A percentile compares a stretch with the other conserved stretches of the same genome.
These are phyloP conservation scores for Brachionus plicatilis DNA, from an alignment of 1,140 invertebrate genomes.

Conservation along the genomic window DNA sequence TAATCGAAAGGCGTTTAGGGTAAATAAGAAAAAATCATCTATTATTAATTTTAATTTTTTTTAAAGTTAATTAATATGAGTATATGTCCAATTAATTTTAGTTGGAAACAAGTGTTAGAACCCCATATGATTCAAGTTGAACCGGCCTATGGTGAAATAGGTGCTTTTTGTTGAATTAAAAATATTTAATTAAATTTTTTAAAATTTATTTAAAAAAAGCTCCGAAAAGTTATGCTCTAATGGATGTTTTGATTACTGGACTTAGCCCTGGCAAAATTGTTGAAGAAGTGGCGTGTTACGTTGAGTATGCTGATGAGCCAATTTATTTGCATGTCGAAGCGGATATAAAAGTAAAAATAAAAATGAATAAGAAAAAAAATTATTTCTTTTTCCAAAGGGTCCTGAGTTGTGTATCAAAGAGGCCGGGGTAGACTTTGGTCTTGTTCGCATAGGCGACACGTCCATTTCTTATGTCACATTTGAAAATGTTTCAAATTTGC, in stretches of 20 bases:
- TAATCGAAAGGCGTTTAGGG: slow-evolving; percentile 50
- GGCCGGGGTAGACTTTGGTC: slow-evolving; percentile 50
- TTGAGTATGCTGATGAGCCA: slow-evolving; percentile 51
- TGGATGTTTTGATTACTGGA: slow-evolving; percentile 52
- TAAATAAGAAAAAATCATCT: slow-evolving; percentile 43
- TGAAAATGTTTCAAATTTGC: slow-evolving; percentile 45
- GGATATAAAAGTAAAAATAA: slow-evolving; percentile 49
- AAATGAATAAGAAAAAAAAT: background rate
- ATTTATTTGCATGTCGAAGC: slow-evolving; percentile 50
- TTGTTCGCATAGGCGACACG: slow-evolving; percentile 47
- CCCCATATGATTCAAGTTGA: slow-evolving; percentile 51
- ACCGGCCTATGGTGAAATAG: slow-evolving; percentile 54
- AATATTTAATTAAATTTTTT: slow-evolving; percentile 41
- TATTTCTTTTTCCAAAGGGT: slow-evolving; percentile 44
- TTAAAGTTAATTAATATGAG: slow-evolving; percentile 55
- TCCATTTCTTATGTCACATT: slow-evolving; percentile 45
- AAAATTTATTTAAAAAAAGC: slow-evolving; percentile 40
- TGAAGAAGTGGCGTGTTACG: slow-evolving; percentile 49
- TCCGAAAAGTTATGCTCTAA: slow-evolving; percentile 42
- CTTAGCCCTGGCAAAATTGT: slow-evolving; percentile 48
- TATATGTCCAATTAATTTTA: slow-evolving; percentile 50
- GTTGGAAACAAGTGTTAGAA: slow-evolving; percentile 49
- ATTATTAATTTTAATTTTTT: background rate
- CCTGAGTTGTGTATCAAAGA: slow-evolving; percentile 49
- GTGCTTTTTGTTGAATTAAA: slow-evolving; percentile 45